phyloP scores from a whole-genome alignment of 2,797 vertebrate species.

The Streptopelia turtur region DNA sequence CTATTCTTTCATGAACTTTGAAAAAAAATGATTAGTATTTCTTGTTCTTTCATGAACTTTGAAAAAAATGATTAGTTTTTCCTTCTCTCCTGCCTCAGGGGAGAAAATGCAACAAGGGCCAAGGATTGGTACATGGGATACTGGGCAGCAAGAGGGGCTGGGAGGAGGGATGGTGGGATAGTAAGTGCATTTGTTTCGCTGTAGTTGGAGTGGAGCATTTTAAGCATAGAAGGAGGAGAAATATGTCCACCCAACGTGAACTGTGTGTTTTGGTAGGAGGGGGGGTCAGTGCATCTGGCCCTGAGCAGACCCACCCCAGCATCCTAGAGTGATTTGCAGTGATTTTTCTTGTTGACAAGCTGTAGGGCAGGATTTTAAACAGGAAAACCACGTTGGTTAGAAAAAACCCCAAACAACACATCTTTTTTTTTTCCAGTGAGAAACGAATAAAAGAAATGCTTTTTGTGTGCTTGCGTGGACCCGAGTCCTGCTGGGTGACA shows the following conservation, averaged over 20 bases:
- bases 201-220: background rate
- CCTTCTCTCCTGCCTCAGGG: background rate
- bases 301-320: background rate
- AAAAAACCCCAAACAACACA: background rate
- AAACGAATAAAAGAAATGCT: background rate
- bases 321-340: rapidly evolving
- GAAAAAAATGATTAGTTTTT: background rate
- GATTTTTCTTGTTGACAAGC: background rate
- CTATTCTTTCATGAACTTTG: background rate
- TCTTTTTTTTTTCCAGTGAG: background rate
- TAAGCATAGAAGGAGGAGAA: background rate
- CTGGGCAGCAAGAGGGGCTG: background rate
- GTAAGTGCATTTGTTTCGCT: background rate
- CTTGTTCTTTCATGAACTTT: background rate
- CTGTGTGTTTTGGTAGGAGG: rapidly evolving
- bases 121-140: background rate
- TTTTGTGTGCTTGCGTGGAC: background rate
- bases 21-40: background rate
- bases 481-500: constrained; percentile 28
- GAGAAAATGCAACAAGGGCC: background rate
- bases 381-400: background rate
- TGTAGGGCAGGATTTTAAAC: background rate
- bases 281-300: background rate
- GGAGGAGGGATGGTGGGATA: background rate
- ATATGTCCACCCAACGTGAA: rapidly evolving